Evolutionary conservation across 2,113 vertebrate genomes (phyloP).

Genomic region (Paradoxurus hermaphroditus): DNA sequence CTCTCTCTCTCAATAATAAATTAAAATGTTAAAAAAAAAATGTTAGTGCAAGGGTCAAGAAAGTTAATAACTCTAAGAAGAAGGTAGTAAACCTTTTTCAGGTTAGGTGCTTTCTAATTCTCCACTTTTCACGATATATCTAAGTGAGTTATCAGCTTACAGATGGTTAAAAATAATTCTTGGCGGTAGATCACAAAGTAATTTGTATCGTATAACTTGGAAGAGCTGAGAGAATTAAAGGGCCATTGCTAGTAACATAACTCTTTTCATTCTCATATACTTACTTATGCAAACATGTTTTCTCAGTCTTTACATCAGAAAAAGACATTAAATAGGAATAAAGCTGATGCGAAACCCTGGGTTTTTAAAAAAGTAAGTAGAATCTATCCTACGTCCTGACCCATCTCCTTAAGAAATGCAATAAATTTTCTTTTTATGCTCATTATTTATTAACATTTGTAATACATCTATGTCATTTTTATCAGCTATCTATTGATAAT

Average conservation of each 20-base stretch:
- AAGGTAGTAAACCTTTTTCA: not conserved
- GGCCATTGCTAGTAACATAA: not conserved
- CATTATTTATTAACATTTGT: slow-evolving; percentile 5
- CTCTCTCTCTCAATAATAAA: no score
- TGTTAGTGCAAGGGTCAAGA: not conserved
- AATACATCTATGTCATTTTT: not conserved
- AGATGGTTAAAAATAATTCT: not conserved
- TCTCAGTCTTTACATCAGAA: not conserved
- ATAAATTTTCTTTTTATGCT: not conserved
- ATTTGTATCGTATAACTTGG: not conserved
- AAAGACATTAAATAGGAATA: not conserved
- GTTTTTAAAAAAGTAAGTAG: not conserved
- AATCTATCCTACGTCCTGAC: not conserved
- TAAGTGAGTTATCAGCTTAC: not conserved
- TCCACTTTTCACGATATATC: not conserved
- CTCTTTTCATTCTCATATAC: not conserved
- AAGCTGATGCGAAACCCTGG: not conserved
- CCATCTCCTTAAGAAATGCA: not conserved
- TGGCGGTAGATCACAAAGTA: not conserved
- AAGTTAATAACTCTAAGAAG: not conserved
- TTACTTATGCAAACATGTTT: not conserved
- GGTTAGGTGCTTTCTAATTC: not conserved
- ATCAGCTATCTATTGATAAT: not conserved
- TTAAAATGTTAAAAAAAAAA: no score
- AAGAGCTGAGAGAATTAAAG: not conserved